Evolutionary conservation across 2,113 vertebrate genomes (phyloP).

Genomic region (Miniopterus natalensis): DNA sequence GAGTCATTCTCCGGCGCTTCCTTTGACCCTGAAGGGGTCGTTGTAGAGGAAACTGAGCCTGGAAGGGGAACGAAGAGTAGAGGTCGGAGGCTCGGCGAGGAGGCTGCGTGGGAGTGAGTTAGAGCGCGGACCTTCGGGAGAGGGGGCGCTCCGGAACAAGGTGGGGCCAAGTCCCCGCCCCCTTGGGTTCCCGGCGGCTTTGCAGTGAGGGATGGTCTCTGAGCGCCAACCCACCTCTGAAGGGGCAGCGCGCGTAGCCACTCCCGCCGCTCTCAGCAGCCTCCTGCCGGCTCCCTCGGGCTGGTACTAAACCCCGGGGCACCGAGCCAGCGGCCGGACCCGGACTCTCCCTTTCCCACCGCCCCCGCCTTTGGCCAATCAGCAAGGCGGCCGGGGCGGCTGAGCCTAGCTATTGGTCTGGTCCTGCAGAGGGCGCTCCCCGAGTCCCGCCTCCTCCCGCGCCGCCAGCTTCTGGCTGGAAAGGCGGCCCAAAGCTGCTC

Average conservation of each 20-base stretch:
- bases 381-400: background rate
- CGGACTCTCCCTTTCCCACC: background rate
- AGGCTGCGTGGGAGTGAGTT: no score
- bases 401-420: constrained; percentile 69
- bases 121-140: background rate
- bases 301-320: background rate
- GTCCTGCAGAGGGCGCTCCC: background rate
- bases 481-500: background rate
- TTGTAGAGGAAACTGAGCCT: background rate
- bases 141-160: background rate
- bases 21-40: background rate
- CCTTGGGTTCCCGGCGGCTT: background rate
- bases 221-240: background rate
- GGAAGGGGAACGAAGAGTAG: background rate
- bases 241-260: background rate
- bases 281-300: background rate
- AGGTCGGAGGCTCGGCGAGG: background rate
- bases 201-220: background rate
- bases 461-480: background rate
- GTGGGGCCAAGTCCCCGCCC: background rate
- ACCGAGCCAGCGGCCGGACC: accelerated
- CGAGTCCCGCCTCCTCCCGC: constrained; percentile 58
- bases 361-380: constrained; percentile 71
- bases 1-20: background rate
- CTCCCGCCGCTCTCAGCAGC: background rate